Conservation (phyloP, 2,888 invertebrate species). For the Eumacrocentrus americanus region DNA sequence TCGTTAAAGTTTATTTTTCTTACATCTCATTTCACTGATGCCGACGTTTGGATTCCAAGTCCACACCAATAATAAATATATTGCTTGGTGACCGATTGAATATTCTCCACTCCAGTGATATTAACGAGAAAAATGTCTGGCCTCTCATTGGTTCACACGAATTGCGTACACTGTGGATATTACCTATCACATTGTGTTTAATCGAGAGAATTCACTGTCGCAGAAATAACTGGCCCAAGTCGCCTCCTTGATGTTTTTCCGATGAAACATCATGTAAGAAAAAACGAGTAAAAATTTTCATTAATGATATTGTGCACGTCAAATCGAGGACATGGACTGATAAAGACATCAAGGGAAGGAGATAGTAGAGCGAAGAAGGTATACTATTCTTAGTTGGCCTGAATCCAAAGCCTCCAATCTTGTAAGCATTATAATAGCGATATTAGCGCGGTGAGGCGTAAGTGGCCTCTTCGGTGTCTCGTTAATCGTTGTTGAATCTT, state of each 20-base stretch:
- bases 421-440: slow-evolving; percentile 22
- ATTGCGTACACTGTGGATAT: too few relatives aligned
- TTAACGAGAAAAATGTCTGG: too few relatives aligned
- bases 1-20: slow-evolving; percentile 1
- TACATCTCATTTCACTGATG: slow-evolving; percentile 1
- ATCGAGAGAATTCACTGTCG: too few relatives aligned
- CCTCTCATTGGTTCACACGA: too few relatives aligned
- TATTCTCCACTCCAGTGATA: too few relatives aligned
- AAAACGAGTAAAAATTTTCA: not conserved
- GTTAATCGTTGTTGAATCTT: slow-evolving; percentile 23
- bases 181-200: too few relatives aligned
- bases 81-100: too few relatives aligned
- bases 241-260: slow-evolving; percentile 24
- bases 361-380: not conserved
- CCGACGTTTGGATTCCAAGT: not conserved
- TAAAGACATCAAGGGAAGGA: too few relatives aligned
- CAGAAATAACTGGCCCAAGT: too few relatives aligned
- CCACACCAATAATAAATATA: too few relatives aligned
- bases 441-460: slow-evolving; percentile 16
- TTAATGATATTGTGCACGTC: not conserved
- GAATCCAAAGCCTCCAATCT: slow-evolving; percentile 18
- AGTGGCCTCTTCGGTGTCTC: slow-evolving; percentile 19
- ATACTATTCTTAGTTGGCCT: slow-evolving; percentile 8
- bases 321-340: not conserved
- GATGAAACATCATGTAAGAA: slow-evolving; percentile 13